Evolutionary conservation across 2,797 vertebrate species (phyloP), one percentile per base, ranked within the genome.

Genomic region (Nothura maculosa): DNA sequence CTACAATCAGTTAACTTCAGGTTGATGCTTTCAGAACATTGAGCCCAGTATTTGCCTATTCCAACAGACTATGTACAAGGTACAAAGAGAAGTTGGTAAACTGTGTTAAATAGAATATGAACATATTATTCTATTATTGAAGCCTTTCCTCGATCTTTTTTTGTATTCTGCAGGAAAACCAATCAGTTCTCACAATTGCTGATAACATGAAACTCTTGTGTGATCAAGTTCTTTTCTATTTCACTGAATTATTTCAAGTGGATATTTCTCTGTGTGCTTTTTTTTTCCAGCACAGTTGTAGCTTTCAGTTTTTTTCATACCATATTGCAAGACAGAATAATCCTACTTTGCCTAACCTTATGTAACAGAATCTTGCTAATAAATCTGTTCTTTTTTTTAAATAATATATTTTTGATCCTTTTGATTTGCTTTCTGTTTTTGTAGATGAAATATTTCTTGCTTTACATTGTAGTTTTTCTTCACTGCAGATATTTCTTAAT

Each of bases 361-460:
- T 67, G 47, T 69, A 79, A 94, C 25, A 79, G 69, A 80, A 78
- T 34, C 7, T 1, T 22, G 36, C 70, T 92, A 96, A 95, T 95
- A 93, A 92, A 95, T 93, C 70, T 81, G 66, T 30, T 87, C 22
- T 96, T 93, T 40, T 40, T 10, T 9, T 47, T 72, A 94, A 89
- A 69, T 21, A 89, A 93, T 38, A 63, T 42, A 45, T 78, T 81
- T 43, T 73, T 55, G 70, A 85, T 66, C 78, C 55, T 73, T 95
- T 92, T 76, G 85, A 91, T 95, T 93, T 95, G 85, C 82, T 87
- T 63, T 66, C 91, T 73, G 43, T 58, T 73, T 83, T 85, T 86
- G 74, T 18, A 2, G 42, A 69, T 89, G 72, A 27, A 10, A 55
- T 90, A 81, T 55, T 62, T 83, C 55, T 70, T 27, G 24, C 47